These are phyloP conservation scores for Stegodyphus dumicola DNA, from an alignment of 1,140 invertebrate species.

Conservation along the genomic window DNA sequence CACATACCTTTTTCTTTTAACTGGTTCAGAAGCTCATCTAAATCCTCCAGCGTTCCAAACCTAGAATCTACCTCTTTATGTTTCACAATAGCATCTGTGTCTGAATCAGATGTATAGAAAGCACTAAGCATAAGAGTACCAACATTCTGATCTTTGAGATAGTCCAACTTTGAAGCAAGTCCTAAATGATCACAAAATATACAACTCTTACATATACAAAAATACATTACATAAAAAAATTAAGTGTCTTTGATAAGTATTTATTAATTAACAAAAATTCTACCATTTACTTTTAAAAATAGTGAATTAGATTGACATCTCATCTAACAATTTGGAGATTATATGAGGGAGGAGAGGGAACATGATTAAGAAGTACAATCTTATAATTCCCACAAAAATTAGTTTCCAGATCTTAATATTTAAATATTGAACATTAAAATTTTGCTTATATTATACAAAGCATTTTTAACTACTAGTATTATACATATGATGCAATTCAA, in stretches of 20 bases:
- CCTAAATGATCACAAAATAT: slow-evolving; percentile 63
- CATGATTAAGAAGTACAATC: no score
- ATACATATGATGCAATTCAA: no score
- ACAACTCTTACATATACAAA: neutral
- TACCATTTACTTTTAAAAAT: neutral
- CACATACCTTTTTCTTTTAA: slow-evolving; percentile 66
- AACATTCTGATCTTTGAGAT: slow-evolving; percentile 72
- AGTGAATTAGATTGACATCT: no score
- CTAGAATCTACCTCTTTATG: slow-evolving; percentile 73
- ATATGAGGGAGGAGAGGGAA: no score
- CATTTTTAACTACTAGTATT: no score
- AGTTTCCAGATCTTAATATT: no score
- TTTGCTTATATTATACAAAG: no score
- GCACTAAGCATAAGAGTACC: slow-evolving; percentile 79
- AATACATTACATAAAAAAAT: neutral
- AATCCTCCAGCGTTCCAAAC: slow-evolving; percentile 76
- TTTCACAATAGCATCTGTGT: slow-evolving; percentile 76
- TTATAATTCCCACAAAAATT: no score
- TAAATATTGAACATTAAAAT: no score
- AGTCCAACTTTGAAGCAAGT: slow-evolving; percentile 69
- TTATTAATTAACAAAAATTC: neutral
- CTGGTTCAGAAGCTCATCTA: slow-evolving; percentile 70
- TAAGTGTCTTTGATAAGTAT: neutral
- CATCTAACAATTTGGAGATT: no score
- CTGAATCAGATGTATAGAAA: slow-evolving; percentile 75